Conservation (phyloP, 2,888 invertebrate species). For the Leptinotarsa juncta region DNA sequence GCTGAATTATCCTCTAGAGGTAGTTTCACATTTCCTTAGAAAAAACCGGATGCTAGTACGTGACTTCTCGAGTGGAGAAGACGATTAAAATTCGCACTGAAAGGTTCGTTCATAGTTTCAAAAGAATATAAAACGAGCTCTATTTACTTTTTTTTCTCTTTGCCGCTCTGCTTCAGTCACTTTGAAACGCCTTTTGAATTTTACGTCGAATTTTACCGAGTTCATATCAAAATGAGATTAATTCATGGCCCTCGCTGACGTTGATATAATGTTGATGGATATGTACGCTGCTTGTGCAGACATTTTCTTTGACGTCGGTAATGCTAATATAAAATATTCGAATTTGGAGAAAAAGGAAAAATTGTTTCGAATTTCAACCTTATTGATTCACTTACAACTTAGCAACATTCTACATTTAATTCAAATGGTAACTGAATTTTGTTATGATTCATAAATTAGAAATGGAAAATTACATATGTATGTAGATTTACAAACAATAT, state of each 20-base stretch:
- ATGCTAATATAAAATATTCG: background rate
- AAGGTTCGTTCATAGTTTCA: conserved; percentile 17
- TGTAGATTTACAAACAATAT: too few relatives aligned
- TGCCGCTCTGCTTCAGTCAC: conserved; percentile 11
- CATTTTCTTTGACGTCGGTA: background rate
- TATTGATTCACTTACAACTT: too few relatives aligned
- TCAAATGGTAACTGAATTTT: too few relatives aligned
- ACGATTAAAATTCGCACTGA: conserved; percentile 26
- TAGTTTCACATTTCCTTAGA: conserved; percentile 4
- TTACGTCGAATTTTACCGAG: conserved; percentile 21
- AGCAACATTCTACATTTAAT: too few relatives aligned
- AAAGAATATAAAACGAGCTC: conserved; percentile 28
- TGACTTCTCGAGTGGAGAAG: conserved; percentile 21
- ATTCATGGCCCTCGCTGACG: conserved; percentile 16
- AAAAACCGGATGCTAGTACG: conserved; percentile 21
- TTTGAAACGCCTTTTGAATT: conserved; percentile 27
- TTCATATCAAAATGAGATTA: conserved; percentile 25
- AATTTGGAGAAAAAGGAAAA: background rate
- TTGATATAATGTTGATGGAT: conserved; percentile 18
- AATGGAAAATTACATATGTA: too few relatives aligned
- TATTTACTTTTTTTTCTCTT: conserved; percentile 18
- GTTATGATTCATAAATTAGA: too few relatives aligned
- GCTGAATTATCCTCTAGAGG: background rate
- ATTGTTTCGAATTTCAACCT: too few relatives aligned
- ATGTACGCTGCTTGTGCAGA: background rate